Evolutionary conservation across 2,888 invertebrate species (phyloP), one percentile per base, ranked within the genome.

Genomic region (Dendrolimus pini): DNA sequence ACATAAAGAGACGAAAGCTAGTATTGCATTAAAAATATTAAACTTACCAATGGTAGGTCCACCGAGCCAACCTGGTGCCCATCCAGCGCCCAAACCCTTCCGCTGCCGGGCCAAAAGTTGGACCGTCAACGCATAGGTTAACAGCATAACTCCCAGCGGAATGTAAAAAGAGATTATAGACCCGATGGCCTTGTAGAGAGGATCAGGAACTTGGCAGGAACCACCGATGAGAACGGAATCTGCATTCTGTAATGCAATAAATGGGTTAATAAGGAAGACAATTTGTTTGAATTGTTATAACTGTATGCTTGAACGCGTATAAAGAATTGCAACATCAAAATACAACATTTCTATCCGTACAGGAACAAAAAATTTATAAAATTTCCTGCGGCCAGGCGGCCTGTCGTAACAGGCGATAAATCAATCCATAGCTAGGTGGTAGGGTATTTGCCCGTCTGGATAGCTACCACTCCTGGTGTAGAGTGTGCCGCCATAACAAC

Each of bases 91-190:
- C 2, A 90, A 72, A 65, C 95, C 96, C 77, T 95, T 95, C 68
- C 94, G 93, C 84, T 98, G 97, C 61, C 95, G 90, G 53, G 97
- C 97, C 73, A 99, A 89, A 41, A 98, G 91, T 60, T 95, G 93
- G 14, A 98, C 96, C 0, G 99, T 99, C 68, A 98, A 92, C 7
- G 96, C 95, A 77, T 98, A 99, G n/a, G 98, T 98, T 61, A 97
- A 92, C 75, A 98, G 92, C 98, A 99, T 99, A 67, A 99, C 98
- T 54, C 95, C 93, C 65, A 99, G 92, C 0, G 99, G 99, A 64
- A 99, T 97, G 91, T 98, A 98, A 90, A 99, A 99, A 69, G 98
- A 97, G 70, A 98, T 95, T 72, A 98, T 95, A 58, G 98, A 98
- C 52, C 98, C 99, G 70, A 97, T 97, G 60, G 97, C 93, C 83